Evolutionary conservation across 1,140 invertebrate species (phyloP), one percentile per base, ranked within the genome.

Genomic region (Drosophila setifemur): DNA sequence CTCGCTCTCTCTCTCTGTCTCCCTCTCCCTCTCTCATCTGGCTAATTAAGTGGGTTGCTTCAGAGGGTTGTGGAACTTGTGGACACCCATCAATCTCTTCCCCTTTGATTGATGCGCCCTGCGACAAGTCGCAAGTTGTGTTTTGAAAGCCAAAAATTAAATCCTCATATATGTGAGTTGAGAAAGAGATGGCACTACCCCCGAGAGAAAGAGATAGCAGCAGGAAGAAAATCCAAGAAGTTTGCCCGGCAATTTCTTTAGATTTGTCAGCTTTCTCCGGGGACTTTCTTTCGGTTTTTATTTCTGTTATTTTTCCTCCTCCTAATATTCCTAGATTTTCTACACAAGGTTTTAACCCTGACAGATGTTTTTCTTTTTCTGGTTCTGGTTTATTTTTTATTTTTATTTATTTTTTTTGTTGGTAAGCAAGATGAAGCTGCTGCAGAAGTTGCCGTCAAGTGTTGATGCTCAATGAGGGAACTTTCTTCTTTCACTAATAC

Each of bases 101-200:
- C 16, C n/a, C 57, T n/a, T 33, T 67, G 63, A 67, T 67, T 67
- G 63, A 67, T 67, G 60, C 39, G 23, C 53, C 67, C 21, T 21
- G 57, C 53, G 53, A 60, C 37, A 42, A 60, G 37, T 60, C 5
- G n/a, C n/a, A n/a, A n/a, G n/a, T 43, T 61, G 55, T 29, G n/a
- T 64, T 63, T 49, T 64, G 57, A 64, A 64, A 49, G 42, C 60
- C 48, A 64, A n/a, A 64, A 64, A 64, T 64, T 64, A 64, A 64
- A 64, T n/a, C n/a, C 37, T 43, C 19, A 9, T 35, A 12, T 37
- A 12, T 37, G 7, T 12, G 14, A 25, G 35, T 31, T 7, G 9
- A 4, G 4, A 40, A 23, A 25, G 6, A 4, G 6, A 18, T 12
- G 23, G 35, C 18, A 5, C 3, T 9, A n/a, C 7, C 16, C n/a